A percentile compares a stretch with the other conserved stretches of the same genome.
phyloP scores from a whole-genome alignment of 2,113 vertebrate genomes.

The Merops nubicus region DNA sequence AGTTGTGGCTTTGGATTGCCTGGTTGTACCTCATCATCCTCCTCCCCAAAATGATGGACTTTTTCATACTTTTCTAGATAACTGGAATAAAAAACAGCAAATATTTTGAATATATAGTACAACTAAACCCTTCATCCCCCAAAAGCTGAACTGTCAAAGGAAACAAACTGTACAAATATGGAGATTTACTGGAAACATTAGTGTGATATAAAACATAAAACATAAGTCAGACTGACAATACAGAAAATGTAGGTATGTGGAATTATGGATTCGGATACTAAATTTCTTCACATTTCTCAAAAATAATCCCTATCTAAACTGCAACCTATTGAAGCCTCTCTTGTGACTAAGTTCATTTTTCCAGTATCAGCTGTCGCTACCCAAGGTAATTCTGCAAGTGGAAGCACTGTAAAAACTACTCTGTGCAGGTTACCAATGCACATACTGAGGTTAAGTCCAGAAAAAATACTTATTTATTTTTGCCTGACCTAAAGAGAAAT shows the following conservation, averaged over 20 bases:
- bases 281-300: not conserved
- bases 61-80: conserved; percentile 99
- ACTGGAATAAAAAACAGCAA: conserved; percentile 74
- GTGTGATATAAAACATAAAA: not conserved
- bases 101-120: not conserved
- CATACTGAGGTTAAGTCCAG: not conserved
- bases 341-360: not conserved
- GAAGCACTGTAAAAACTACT: not conserved
- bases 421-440: not conserved
- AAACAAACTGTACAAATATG: not conserved
- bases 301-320: not conserved
- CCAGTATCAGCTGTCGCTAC: not conserved
- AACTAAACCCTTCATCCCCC: not conserved
- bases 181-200: not conserved
- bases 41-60: conserved; percentile 99
- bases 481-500: not conserved
- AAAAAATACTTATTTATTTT: not conserved
- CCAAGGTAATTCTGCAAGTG: not conserved
- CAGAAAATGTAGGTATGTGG: not conserved
- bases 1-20: conserved; percentile 95
- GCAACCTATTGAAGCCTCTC: not conserved
- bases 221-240: not conserved
- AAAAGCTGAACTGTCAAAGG: not conserved
- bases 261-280: not conserved
- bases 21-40: conserved; percentile 95